Conservation (phyloP, 2,797 vertebrate species). For the Lutjanus argentimaculatus region DNA sequence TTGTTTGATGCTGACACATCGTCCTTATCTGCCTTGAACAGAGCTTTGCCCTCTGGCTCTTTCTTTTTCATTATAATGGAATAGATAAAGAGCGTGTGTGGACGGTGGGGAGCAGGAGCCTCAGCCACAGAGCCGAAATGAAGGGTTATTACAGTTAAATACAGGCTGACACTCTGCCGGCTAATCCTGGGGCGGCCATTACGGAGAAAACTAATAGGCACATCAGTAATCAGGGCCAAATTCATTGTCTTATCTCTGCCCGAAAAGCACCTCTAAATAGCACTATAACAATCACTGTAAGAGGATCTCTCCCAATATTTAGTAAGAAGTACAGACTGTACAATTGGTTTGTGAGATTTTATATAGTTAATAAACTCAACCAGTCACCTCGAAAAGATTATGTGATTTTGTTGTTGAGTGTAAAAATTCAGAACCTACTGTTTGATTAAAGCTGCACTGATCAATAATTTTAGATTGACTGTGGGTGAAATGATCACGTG, state of each 20-base stretch:
- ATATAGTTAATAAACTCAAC: conserved; percentile 7
- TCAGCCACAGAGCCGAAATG: conserved; percentile 63
- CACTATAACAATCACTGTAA: conserved; percentile 43
- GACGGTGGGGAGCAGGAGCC: conserved; percentile 48
- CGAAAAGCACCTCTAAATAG: conserved; percentile 54
- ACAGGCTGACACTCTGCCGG: conserved; percentile 66
- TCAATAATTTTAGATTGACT: background rate
- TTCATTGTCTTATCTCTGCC: conserved; percentile 61
- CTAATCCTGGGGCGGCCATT: conserved; percentile 73
- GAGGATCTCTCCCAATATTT: conserved; percentile 33
- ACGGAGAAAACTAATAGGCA: conserved; percentile 64
- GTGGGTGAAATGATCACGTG: background rate
- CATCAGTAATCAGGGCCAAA: conserved; percentile 69
- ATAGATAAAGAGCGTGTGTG: conserved; percentile 59
- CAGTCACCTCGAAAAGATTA: conserved; percentile 12
- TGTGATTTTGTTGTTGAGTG: background rate
- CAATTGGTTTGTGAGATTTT: conserved; percentile 7
- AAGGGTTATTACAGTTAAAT: conserved; percentile 78
- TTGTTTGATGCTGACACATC: conserved; percentile 37
- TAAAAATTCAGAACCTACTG: too few relatives aligned
- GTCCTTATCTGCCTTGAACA: conserved; percentile 40
- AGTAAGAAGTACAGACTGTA: conserved; percentile 9
- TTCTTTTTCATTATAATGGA: conserved; percentile 59
- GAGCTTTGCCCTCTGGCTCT: conserved; percentile 40
- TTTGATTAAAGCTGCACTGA: background rate